Conservation (phyloP, 2,888 invertebrate genomes). For the Andricus quercusramuli region DNA sequence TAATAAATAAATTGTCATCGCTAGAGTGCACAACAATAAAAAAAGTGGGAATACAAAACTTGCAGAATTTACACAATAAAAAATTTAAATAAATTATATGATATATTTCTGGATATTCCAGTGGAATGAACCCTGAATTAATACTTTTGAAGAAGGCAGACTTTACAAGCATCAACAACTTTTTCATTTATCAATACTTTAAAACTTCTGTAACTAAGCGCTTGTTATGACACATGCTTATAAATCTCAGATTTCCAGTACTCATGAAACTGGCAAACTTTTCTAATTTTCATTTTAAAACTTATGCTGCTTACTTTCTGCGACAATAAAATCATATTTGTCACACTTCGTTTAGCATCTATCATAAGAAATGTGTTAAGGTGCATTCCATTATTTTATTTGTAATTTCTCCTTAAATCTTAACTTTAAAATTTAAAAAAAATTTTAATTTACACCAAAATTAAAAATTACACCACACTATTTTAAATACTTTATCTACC, state of each 20-base stretch:
- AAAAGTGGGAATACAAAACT: not conserved
- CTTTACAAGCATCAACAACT: constrained; percentile 16
- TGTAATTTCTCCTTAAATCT: not conserved
- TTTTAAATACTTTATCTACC: too few species aligned
- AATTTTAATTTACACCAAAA: too few species aligned
- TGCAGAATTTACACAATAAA: not conserved
- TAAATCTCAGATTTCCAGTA: constrained; percentile 30
- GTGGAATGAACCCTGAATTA: not conserved
- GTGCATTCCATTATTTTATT: not conserved
- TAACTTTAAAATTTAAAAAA: too few species aligned
- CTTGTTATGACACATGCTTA: constrained; percentile 5
- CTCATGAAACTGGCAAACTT: constrained; percentile 30
- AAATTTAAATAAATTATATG: not conserved
- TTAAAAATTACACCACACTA: too few species aligned
- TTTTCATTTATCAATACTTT: constrained; percentile 27
- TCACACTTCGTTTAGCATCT: constrained; percentile 14
- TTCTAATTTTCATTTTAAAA: constrained; percentile 26
- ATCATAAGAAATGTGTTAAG: not conserved
- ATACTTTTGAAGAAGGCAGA: constrained; percentile 1
- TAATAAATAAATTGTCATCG: not conserved
- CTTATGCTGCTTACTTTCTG: constrained; percentile 10
- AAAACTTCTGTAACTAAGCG: constrained; percentile 23
- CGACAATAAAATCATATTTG: constrained; percentile 13
- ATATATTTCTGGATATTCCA: not conserved
- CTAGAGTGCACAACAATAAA: not conserved